These are phyloP conservation scores for silkworm (Bombyx mori) DNA, from an alignment of 1,140 invertebrate species.

Conservation along the genomic window ASM3026992v2 NC_085133.1:6868501-6869000, in stretches of 20 bases:
- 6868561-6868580: slow-evolving; percentile 71
- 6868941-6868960: slow-evolving; percentile 2
- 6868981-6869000: slow-evolving; percentile 40
- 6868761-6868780: slow-evolving; percentile 52
- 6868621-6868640: slow-evolving; percentile 66
- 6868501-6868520: slow-evolving; percentile 71
- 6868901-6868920: background rate
- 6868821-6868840: slow-evolving; percentile 27
- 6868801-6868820: slow-evolving; percentile 58
- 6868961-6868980: slow-evolving; percentile 20
- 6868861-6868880: slow-evolving; percentile 17
- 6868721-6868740: slow-evolving; percentile 43
- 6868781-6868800: slow-evolving; percentile 50
- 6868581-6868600: slow-evolving; percentile 72
- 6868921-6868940: slow-evolving; percentile 5
- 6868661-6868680: slow-evolving; percentile 48
- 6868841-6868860: slow-evolving; percentile 48
- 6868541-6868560: slow-evolving; percentile 66
- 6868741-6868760: slow-evolving; percentile 65
- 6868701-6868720: slow-evolving; percentile 52
- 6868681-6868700: slow-evolving; percentile 28
- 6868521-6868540: slow-evolving; percentile 70
- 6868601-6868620: slow-evolving; percentile 69
- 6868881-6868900: too few species aligned
- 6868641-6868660: slow-evolving; percentile 57